phyloP scores from a whole-genome alignment of 2,888 invertebrate species.

The Leptopilina myrica region DNA sequence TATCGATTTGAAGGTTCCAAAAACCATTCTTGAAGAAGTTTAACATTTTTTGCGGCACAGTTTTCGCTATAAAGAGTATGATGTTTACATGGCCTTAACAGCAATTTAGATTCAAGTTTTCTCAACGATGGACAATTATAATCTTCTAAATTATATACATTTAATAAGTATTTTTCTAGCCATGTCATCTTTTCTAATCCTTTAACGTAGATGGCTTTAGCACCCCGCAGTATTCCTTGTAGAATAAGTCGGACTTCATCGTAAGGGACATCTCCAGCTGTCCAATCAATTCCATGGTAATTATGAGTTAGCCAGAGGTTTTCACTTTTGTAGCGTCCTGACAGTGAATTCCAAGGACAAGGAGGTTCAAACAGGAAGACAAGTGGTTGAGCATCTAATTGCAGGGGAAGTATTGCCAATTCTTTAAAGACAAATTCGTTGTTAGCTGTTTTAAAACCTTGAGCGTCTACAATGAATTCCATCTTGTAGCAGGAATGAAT shows the following conservation, averaged over 20 bases:
- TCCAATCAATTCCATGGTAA: conserved; percentile 4
- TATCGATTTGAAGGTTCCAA: neutral
- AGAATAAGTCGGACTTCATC: too few species aligned
- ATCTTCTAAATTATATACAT: neutral
- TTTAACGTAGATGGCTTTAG: neutral
- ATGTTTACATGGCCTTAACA: too few species aligned
- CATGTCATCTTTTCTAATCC: neutral
- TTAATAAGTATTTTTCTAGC: neutral
- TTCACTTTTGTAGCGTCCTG: neutral
- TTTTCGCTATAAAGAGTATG: neutral
- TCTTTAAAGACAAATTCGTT: too few species aligned
- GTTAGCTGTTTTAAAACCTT: too few species aligned
- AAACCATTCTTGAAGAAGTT: conserved; percentile 3
- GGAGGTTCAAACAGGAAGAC: too few species aligned
- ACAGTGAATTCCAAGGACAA: too few species aligned
- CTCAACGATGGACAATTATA: neutral
- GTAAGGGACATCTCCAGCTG: too few species aligned
- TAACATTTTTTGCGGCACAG: neutral
- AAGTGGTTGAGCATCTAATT: too few species aligned
- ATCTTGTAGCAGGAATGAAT: too few species aligned
- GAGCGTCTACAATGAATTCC: too few species aligned
- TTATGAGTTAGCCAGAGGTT: neutral
- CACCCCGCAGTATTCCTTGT: neutral
- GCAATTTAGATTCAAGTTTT: neutral
- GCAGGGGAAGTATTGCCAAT: too few species aligned